These are phyloP conservation scores for Rhyacichthys aspro DNA, from an alignment of 2,797 vertebrate species.

Conservation along the genomic window DNA sequence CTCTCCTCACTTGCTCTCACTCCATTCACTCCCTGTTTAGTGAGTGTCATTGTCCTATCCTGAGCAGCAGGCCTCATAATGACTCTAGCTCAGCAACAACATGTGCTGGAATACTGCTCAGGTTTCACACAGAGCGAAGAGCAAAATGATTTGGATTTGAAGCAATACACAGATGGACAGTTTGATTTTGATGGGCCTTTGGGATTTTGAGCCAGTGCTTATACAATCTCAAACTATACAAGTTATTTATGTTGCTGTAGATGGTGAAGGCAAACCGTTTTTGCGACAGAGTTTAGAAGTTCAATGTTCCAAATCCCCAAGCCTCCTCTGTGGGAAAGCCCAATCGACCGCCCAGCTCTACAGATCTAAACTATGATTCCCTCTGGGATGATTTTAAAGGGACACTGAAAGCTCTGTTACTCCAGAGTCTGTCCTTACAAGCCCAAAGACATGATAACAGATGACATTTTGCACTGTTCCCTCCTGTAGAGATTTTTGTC, in stretches of 20 bases:
- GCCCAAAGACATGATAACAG: constrained; percentile 49
- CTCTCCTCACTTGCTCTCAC: constrained; percentile 24
- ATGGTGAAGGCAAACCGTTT: no score
- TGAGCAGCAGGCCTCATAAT: constrained; percentile 29
- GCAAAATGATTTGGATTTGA: constrained; percentile 25
- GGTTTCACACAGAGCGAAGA: constrained; percentile 33
- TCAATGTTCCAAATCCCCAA: constrained; percentile 49
- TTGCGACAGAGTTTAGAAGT: no score
- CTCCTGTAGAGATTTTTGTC: constrained; percentile 2
- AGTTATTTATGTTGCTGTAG: no score
- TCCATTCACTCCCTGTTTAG: constrained; percentile 19
- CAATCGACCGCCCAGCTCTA: constrained; percentile 26
- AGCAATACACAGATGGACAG: constrained; percentile 14
- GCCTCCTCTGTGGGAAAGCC: constrained; percentile 40
- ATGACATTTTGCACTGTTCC: constrained; percentile 37
- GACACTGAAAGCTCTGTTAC: constrained; percentile 54
- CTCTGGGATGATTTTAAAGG: constrained; percentile 50
- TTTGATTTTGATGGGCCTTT: constrained; percentile 19
- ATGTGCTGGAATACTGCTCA: constrained; percentile 17
- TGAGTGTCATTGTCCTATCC: constrained; percentile 36
- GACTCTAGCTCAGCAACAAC: constrained; percentile 12
- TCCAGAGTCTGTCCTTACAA: constrained; percentile 47
- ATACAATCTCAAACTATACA: not conserved
- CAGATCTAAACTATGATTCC: constrained; percentile 60
- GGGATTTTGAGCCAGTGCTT: not conserved